These are phyloP conservation scores for Exocentrus adspersus DNA, from an alignment of 2,888 invertebrate genomes.

Conservation along the genomic window DNA sequence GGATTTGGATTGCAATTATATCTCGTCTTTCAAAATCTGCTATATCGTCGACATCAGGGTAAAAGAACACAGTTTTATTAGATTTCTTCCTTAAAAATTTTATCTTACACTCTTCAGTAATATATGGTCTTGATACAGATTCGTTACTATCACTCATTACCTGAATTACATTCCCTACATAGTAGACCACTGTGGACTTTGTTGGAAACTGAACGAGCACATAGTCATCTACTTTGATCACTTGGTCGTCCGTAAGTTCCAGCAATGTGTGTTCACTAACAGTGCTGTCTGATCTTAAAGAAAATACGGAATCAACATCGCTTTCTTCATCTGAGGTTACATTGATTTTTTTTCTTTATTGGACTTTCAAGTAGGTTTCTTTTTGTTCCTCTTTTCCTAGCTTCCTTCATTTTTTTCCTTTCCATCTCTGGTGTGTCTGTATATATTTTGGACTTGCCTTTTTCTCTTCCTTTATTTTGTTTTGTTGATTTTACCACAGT, in stretches of 20 bases:
- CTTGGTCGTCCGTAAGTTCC: background rate
- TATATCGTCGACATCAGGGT: background rate
- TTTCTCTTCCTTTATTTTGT: background rate
- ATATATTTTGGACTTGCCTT: background rate
- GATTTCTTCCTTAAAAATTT: background rate
- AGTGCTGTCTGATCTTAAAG: constrained; percentile 2
- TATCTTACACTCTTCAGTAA: background rate
- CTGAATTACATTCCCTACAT: background rate
- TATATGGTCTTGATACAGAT: background rate
- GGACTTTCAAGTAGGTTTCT: background rate
- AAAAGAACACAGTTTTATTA: background rate
- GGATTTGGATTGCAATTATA: background rate
- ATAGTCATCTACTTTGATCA: background rate
- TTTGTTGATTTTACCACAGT: background rate
- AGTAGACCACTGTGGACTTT: background rate
- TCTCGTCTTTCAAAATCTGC: background rate
- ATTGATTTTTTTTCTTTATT: background rate
- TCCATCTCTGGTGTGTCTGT: background rate
- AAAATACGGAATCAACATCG: constrained; percentile 5
- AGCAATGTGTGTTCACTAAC: background rate
- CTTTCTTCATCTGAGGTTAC: background rate
- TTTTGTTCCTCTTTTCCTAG: background rate
- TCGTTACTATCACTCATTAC: background rate
- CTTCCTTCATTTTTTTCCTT: background rate
- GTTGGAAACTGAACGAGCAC: constrained; percentile 4